Percentiles rank a stretch among this genome's conserved stretches.
phyloP scores from a whole-genome alignment of 2,113 vertebrate genomes.

The Micronycteris hirsuta region DNA sequence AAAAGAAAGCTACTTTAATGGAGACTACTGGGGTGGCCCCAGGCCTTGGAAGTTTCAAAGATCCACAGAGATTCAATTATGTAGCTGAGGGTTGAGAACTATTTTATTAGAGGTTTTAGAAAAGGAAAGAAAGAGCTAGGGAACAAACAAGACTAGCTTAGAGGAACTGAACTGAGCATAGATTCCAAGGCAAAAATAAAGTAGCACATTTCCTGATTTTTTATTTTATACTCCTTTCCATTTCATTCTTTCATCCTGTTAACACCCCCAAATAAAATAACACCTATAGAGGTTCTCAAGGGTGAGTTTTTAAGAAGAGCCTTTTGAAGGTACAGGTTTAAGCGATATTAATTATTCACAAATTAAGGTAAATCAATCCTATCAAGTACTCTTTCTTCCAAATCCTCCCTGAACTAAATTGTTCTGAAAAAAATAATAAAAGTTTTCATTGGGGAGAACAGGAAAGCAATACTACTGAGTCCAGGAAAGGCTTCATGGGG shows the following conservation, averaged over 20 bases:
- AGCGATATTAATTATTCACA: background rate
- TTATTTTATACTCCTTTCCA: no score
- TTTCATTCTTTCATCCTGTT: background rate
- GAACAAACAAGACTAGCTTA: background rate
- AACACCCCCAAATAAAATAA: background rate
- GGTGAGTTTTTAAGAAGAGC: background rate
- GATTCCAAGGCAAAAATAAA: background rate
- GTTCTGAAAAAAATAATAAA: background rate
- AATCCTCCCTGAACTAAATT: background rate
- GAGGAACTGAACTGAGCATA: background rate
- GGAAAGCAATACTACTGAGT: background rate
- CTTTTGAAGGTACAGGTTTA: background rate
- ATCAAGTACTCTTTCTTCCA: background rate
- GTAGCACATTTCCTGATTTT: background rate
- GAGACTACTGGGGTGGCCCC: background rate
- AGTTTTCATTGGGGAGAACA: background rate
- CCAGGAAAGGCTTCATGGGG: rapidly evolving
- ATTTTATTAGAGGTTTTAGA: background rate
- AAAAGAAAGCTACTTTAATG: background rate
- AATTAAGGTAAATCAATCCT: background rate
- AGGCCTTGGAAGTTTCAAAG: background rate
- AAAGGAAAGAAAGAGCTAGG: background rate
- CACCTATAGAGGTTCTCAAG: background rate
- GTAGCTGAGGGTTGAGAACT: background rate
- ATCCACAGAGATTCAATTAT: background rate